phyloP scores from a whole-genome alignment of 2,797 vertebrate genomes.

The Falco rusticolus region DNA sequence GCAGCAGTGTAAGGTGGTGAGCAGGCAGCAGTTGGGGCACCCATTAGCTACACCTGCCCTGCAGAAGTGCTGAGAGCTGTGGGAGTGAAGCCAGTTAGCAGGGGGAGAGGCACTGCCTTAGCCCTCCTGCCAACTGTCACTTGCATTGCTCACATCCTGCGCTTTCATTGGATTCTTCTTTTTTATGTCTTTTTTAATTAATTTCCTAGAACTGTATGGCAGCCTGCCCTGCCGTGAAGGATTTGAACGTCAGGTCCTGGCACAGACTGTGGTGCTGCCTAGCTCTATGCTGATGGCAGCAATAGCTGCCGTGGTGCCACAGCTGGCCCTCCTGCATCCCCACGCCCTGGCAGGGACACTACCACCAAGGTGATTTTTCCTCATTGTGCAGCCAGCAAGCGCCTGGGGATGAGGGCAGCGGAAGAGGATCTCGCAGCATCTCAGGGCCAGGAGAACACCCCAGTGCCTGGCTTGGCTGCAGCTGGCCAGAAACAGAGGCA shows the following conservation, averaged over 20 bases:
- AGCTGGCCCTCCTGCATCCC: background rate
- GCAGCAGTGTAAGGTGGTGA: background rate
- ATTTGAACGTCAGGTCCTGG: slow-evolving; percentile 31
- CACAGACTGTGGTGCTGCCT: background rate
- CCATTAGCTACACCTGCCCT: background rate
- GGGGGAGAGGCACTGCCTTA: background rate
- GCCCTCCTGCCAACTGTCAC: slow-evolving; percentile 10
- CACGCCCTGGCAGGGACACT: background rate
- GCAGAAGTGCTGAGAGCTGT: background rate
- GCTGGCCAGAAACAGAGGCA: background rate
- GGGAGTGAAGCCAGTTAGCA: background rate
- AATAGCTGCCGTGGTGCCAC: background rate
- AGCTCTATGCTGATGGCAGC: background rate
- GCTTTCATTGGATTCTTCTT: background rate
- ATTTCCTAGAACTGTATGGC: slow-evolving; percentile 30
- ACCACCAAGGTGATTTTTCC: background rate
- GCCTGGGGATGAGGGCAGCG: background rate
- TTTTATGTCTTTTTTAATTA: background rate
- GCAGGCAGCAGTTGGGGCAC: background rate
- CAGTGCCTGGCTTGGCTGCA: background rate
- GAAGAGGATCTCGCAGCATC: background rate
- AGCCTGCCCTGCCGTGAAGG: background rate
- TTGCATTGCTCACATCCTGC: slow-evolving; percentile 21
- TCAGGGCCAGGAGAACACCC: background rate
- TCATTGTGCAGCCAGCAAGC: background rate